Evolutionary conservation across 2,113 vertebrate genomes (phyloP), one percentile per base, ranked within the genome.

Genomic region (Hemibagrus wyckioides): DNA sequence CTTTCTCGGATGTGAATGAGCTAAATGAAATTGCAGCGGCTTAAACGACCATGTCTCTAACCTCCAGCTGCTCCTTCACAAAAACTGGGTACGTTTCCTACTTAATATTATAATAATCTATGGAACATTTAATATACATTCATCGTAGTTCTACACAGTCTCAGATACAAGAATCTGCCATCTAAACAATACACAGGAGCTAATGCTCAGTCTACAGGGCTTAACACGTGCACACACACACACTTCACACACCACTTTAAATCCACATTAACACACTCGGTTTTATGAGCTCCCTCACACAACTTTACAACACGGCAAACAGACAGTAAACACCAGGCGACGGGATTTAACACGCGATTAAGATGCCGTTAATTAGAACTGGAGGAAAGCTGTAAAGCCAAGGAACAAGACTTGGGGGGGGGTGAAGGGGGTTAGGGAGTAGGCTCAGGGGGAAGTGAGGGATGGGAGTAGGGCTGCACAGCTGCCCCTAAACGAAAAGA

Each of bases 241-340:
- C 52, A 57, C 79, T n/a, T 33, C 79, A 41, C 79, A 81, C 79
- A 57, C 79, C 33, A 28, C 15, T 57, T 81, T 81, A 81, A 81
- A 81, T 59, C 54, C 54, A 69, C 63, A 54, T 88, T 87, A 85
- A 86, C 84, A 86, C 86, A 91, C 90, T 83, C 79, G 50, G 86
- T 87, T 93, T 95, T 94, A 95, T 89, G 86, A 94, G 93, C 92
- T 81, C 83, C 89, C 92, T 94, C 92, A 92, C 93, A 93, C 92
- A 88, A 93, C 94, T 94, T 94, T 93, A 95, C 94, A 93, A 90
- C 92, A 91, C 30, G 33, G 90, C 90, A 90, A 94, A 95, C 93
- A 95, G 93, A 93, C 91, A 92, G 91, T 95, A 94, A 95, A 96
- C 94, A 93, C 93, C 90, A 84, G 93, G 91, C 67, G 85, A 92